Evolutionary conservation across 2,797 vertebrate genomes (phyloP).

Genomic region (Danio jaintianensis): DNA sequence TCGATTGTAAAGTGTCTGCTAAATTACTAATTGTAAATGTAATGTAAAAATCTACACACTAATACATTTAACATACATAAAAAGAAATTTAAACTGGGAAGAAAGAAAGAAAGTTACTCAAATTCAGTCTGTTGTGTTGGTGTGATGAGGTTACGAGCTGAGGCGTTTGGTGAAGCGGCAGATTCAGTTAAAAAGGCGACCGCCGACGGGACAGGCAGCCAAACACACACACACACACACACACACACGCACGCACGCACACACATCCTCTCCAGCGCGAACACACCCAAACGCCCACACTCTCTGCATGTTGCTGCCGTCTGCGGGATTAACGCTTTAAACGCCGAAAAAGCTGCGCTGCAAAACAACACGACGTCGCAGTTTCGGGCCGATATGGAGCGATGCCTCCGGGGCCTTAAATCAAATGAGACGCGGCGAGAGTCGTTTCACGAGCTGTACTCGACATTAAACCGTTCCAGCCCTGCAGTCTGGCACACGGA

Average conservation of each 20-base stretch:
- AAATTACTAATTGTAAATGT: too few species aligned
- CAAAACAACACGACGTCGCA: conserved; percentile 33
- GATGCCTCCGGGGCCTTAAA: conserved; percentile 59
- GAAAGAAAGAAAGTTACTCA: too few species aligned
- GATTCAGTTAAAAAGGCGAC: too few species aligned
- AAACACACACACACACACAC: conserved; percentile 9
- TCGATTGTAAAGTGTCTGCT: too few species aligned
- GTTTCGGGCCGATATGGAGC: conserved; percentile 62
- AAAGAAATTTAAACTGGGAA: too few species aligned
- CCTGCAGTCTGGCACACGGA: conserved; percentile 22
- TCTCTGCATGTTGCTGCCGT: conserved; percentile 56
- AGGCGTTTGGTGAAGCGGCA: too few species aligned
- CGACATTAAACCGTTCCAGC: conserved; percentile 39
- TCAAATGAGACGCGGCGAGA: conserved; percentile 58
- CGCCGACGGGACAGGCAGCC: conserved; percentile 14
- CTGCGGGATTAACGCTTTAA: conserved; percentile 43
- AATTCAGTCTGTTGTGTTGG: too few species aligned
- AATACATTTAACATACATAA: too few species aligned
- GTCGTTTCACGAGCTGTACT: conserved; percentile 5
- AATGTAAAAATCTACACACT: too few species aligned
- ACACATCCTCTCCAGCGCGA: background rate
- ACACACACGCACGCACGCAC: background rate
- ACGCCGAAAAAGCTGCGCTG: background rate
- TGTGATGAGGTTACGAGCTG: too few species aligned
- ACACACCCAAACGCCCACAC: conserved; percentile 45